These are phyloP conservation scores for Oligia fasciuncula DNA, from an alignment of 2,888 invertebrate genomes.

Conservation along the genomic window DNA sequence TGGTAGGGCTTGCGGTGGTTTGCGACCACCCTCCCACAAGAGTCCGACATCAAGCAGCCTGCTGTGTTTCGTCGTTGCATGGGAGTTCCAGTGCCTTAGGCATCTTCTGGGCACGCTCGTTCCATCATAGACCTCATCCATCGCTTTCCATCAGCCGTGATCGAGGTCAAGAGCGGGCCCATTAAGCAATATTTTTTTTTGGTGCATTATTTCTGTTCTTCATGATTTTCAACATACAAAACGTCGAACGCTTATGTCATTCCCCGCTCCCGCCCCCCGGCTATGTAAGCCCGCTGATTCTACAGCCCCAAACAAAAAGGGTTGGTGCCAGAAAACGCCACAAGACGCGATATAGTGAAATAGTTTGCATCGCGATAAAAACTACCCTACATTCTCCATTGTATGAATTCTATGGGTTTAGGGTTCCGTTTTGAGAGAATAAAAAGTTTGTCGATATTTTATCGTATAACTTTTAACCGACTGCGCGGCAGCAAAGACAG, in stretches of 20 bases:
- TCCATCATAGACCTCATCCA: too few relatives aligned
- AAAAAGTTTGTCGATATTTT: conserved; percentile 4
- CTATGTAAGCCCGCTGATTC: conserved; percentile 23
- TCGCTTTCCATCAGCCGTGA: too few relatives aligned
- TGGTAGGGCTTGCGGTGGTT: too few relatives aligned
- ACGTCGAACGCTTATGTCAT: background rate
- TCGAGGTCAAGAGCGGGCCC: too few relatives aligned
- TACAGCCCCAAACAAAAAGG: conserved; percentile 40
- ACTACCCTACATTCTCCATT: conserved; percentile 19
- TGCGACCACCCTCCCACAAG: too few relatives aligned
- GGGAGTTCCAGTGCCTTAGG: too few relatives aligned
- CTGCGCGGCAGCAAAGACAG: background rate
- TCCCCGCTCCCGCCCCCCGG: background rate
- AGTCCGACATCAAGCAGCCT: too few relatives aligned
- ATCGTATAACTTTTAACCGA: background rate
- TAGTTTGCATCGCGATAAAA: conserved; percentile 52
- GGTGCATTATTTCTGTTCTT: background rate
- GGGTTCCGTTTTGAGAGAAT: conserved; percentile 3
- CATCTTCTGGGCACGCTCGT: too few relatives aligned
- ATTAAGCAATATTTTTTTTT: too few relatives aligned
- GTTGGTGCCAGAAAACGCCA: conserved; percentile 47
- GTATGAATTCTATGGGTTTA: conserved; percentile 15
- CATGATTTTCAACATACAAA: background rate
- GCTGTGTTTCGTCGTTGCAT: too few relatives aligned
- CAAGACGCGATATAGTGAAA: conserved; percentile 62